A percentile compares a stretch with the other conserved stretches of the same genome.
These are phyloP conservation scores for Xiphophorus hellerii DNA, from an alignment of 2,113 vertebrate species.

Conservation along the genomic window DNA sequence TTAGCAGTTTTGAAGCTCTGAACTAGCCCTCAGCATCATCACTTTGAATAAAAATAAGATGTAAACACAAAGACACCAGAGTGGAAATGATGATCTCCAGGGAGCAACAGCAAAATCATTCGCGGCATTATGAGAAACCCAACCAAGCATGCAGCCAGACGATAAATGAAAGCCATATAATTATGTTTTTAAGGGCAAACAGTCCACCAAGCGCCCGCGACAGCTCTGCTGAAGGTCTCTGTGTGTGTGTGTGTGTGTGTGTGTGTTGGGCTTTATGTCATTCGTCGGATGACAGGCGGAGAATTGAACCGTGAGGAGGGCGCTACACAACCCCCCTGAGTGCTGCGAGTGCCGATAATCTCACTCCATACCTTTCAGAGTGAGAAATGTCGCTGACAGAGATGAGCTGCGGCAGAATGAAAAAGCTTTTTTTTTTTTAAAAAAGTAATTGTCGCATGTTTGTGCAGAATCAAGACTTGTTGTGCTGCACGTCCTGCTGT, in stretches of 20 bases:
- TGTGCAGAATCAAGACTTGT: conserved; percentile 43
- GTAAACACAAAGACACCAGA: conserved; percentile 22
- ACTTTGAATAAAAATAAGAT: conserved; percentile 8
- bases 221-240: conserved; percentile 43
- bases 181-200: conserved; percentile 31
- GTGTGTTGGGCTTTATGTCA: conserved; percentile 46
- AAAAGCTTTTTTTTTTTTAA: conserved; percentile 26
- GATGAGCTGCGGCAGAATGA: conserved; percentile 47
- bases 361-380: conserved; percentile 28
- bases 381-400: conserved; percentile 32
- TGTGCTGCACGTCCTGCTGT: conserved; percentile 18
- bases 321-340: conserved; percentile 21
- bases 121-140: conserved; percentile 32
- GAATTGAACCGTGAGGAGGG: conserved; percentile 54
- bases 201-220: conserved; percentile 16
- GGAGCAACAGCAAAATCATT: conserved; percentile 19
- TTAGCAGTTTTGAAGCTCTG: background rate
- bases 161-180: conserved; percentile 46
- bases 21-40: background rate
- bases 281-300: conserved; percentile 41
- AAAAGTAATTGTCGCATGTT: conserved; percentile 37
- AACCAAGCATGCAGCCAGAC: conserved; percentile 29
- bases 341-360: conserved; percentile 26
- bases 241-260: conserved; percentile 16
- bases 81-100: conserved; percentile 10